Conservation (phyloP, 2,113 vertebrate species). For the Ciconia stormi region DNA sequence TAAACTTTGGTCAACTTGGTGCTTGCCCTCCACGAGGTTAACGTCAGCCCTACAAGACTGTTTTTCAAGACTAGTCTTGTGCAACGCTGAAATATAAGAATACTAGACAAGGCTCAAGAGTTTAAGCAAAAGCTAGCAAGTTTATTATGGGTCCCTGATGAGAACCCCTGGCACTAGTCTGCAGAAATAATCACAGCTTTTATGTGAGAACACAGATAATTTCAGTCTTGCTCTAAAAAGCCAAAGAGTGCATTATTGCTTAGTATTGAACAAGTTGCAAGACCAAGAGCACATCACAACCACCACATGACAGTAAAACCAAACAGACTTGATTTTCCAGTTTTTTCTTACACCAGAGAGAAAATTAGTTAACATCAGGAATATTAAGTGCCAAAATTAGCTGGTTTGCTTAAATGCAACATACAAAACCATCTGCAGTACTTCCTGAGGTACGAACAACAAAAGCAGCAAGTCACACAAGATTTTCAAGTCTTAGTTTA, state of each 20-base stretch:
- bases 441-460: neutral
- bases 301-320: neutral
- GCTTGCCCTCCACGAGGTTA: neutral
- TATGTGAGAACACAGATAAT: neutral
- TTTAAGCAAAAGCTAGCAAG: neutral
- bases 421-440: neutral
- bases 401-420: neutral
- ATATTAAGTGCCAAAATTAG: neutral
- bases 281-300: neutral
- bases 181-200: neutral
- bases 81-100: neutral
- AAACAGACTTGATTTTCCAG: neutral
- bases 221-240: neutral
- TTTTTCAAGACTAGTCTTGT: neutral
- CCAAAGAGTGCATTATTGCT: fast-evolving
- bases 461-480: neutral
- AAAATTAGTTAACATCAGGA: neutral
- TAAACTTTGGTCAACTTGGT: neutral
- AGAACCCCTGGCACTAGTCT: neutral
- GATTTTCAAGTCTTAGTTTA: neutral
- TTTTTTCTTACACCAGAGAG: neutral
- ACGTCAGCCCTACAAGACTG: neutral
- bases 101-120: neutral
- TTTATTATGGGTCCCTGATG: too few species aligned
- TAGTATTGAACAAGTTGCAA: neutral